These are phyloP conservation scores for Neolamprologus longior DNA, from an alignment of 2,113 vertebrate species.

Conservation along the genomic window DNA sequence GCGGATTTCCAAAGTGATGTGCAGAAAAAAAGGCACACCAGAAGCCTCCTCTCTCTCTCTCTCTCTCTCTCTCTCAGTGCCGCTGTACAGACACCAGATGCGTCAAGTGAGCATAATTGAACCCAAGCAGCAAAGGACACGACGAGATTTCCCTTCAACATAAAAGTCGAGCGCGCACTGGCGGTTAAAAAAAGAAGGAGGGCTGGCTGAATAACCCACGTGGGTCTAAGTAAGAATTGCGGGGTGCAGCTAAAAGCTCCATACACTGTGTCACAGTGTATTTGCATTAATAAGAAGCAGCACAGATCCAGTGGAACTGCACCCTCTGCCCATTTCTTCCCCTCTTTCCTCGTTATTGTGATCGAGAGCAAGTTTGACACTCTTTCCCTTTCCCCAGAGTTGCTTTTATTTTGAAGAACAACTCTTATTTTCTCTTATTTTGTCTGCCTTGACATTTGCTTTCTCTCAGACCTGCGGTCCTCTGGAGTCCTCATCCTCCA, in stretches of 20 bases:
- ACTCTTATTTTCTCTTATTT: neutral
- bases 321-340: neutral
- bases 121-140: neutral
- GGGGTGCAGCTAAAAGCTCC: neutral
- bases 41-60: slow-evolving; percentile 6
- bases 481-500: slow-evolving; percentile 1
- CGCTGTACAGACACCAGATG: neutral
- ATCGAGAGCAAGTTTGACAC: neutral
- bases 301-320: neutral
- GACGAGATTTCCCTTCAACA: neutral
- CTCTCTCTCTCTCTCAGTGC: neutral
- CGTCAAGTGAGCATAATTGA: neutral
- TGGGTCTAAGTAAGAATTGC: neutral
- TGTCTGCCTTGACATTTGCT: neutral
- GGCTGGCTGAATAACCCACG: neutral
- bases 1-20: slow-evolving; percentile 49
- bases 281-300: neutral
- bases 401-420: slow-evolving; percentile 32
- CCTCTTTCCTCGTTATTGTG: neutral
- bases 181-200: neutral
- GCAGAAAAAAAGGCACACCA: slow-evolving; percentile 22
- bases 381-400: neutral
- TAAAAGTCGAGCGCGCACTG: slow-evolving; percentile 3
- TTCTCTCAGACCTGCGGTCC: neutral
- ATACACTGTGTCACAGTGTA: neutral